These are phyloP conservation scores for Mobula hypostoma DNA, from an alignment of 2,113 vertebrate genomes.

Conservation along the genomic window DNA sequence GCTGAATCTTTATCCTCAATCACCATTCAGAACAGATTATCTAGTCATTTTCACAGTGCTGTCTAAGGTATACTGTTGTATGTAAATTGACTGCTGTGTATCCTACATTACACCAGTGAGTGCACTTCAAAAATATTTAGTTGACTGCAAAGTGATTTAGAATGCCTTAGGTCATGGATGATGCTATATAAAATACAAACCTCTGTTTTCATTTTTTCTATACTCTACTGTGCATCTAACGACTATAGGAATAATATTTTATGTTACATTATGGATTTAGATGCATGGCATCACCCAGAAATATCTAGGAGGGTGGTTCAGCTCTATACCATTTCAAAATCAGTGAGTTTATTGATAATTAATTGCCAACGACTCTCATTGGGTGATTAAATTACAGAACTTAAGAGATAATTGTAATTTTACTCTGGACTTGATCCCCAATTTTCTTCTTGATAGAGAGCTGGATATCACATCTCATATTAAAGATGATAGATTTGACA, in stretches of 20 bases:
- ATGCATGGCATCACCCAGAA: background rate
- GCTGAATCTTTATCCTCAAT: background rate
- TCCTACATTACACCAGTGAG: background rate
- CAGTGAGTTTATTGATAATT: background rate
- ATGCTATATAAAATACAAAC: background rate
- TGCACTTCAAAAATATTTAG: background rate
- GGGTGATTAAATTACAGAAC: background rate
- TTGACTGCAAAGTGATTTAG: background rate
- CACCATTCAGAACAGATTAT: background rate
- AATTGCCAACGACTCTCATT: background rate
- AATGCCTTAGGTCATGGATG: background rate
- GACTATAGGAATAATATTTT: background rate
- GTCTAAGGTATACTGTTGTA: background rate
- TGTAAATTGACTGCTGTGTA: background rate
- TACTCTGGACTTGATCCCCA: background rate
- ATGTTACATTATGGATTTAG: background rate
- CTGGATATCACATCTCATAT: background rate
- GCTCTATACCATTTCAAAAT: background rate
- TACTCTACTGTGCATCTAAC: background rate
- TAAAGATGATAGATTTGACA: slow-evolving; percentile 28
- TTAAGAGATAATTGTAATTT: background rate
- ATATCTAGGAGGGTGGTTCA: background rate
- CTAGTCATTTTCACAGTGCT: background rate
- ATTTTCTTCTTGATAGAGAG: background rate
- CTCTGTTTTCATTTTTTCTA: background rate